Conservation (phyloP, 2,113 vertebrate genomes). For the Mormyrus lacerda region DNA sequence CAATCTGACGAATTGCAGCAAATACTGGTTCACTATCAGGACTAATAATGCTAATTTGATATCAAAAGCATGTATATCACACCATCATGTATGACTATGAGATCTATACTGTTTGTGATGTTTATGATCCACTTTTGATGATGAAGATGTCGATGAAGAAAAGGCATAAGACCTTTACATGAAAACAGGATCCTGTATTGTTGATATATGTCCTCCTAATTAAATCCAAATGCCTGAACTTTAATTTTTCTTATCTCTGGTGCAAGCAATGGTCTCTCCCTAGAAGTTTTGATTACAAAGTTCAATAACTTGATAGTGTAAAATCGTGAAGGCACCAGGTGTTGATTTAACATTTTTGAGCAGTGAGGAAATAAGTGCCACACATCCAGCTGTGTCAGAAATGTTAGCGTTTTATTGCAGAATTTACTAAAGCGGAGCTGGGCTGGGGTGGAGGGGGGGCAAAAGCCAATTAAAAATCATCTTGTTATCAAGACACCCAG, state of each 20-base stretch:
- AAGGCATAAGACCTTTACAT: neutral
- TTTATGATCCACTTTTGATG: neutral
- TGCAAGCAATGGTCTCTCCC: neutral
- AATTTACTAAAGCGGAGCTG: neutral
- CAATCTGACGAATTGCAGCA: neutral
- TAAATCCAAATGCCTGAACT: neutral
- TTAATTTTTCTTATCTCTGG: neutral
- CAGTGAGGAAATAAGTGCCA: conserved; percentile 4
- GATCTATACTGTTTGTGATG: neutral
- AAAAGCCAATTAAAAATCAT: conserved; percentile 4
- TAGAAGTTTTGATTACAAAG: conserved; percentile 4
- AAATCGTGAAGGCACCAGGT: neutral
- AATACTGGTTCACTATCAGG: neutral
- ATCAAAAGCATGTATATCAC: neutral
- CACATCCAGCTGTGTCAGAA: conserved; percentile 4
- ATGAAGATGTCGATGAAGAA: neutral
- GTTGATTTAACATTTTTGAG: conserved; percentile 16
- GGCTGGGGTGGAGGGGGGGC: neutral
- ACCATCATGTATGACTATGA: neutral
- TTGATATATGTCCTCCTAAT: neutral
- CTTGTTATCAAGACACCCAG: neutral
- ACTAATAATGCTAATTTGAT: neutral
- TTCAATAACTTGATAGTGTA: neutral
- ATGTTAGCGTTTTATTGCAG: neutral
- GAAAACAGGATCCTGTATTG: neutral